Evolutionary conservation across 2,797 vertebrate genomes (phyloP).

Genomic region (Cuniculus paca): DNA sequence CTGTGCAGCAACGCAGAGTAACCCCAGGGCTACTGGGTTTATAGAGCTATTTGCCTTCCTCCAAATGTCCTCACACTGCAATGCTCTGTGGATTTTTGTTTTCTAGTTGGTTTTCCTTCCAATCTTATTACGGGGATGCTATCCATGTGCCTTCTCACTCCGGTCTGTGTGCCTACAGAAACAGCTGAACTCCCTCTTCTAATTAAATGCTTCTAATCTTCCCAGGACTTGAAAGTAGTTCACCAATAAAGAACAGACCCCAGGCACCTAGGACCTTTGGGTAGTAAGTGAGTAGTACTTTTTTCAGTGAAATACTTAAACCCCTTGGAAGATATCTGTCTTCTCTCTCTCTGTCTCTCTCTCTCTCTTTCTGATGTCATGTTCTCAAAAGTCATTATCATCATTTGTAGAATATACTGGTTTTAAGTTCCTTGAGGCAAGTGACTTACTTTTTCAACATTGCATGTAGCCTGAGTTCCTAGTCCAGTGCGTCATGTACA

Average conservation of each 20-base stretch:
- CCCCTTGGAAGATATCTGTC: background rate
- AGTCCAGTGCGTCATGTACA: background rate
- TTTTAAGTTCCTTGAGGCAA: background rate
- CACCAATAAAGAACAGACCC: background rate
- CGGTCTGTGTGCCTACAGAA: background rate
- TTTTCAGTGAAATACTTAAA: background rate
- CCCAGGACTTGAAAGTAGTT: background rate
- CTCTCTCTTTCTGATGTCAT: background rate
- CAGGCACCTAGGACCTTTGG: background rate
- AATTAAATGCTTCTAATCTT: conserved; percentile 23
- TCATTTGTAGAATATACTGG: background rate
- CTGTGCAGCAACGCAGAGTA: background rate
- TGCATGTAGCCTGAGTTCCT: background rate
- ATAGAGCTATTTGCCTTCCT: background rate
- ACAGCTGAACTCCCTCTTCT: background rate
- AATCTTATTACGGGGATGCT: background rate
- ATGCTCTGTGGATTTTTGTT: background rate
- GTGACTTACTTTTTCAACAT: background rate
- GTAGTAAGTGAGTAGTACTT: background rate
- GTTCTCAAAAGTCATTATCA: background rate
- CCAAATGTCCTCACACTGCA: background rate
- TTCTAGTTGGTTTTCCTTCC: conserved; percentile 1
- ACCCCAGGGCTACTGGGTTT: background rate
- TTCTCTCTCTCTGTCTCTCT: no score
- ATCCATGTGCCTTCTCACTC: background rate